Evolutionary conservation across 2,113 vertebrate genomes (phyloP), one percentile per base, ranked within the genome.

Genomic region (Rallus limicola): DNA sequence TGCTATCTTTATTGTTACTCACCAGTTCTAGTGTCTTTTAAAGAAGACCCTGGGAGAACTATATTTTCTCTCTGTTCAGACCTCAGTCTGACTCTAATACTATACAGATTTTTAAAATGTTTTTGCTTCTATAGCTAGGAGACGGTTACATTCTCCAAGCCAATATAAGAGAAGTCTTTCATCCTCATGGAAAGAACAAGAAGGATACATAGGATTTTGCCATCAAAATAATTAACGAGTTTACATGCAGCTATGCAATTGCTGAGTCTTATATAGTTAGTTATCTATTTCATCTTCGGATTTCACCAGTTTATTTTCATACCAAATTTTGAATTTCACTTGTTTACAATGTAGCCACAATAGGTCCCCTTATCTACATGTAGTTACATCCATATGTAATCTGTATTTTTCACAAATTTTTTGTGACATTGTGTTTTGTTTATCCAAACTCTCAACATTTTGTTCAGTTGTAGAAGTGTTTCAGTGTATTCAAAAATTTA

Each of bases 71-170:
- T 50, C 13, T 38, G 5, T 81, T 88, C 19, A 11, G 69, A 76
- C 2, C 9, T 80, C 34, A 71, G 6, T 4, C 3, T 34, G 67
- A 60, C 9, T 71, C 16, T 33, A 44, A 71, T 42, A 59, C 14
- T 31, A 29, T 33, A 23, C 10, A 71, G n/a, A 80, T 75, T 59
- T 88, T 63, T 55, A 46, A 92, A 86, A 71, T 52, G 68, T 36
- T 52, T 3, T 74, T 93, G 10, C 10, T 77, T 2, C 3, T 63
- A 16, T 20, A 70, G 2, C 9, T 64, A 68, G 24, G 21, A 83
- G 52, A 67, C 59, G 2, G 5, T 40, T 36, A 53, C 2, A 1
- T 40, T 13, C 2, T 79, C 11, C 4, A 3, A 13, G 6, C 13
- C 34, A 80, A 29, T 44, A 12, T 31, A 79, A 82, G 38, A 60